phyloP scores from a whole-genome alignment of 2,113 vertebrate genomes.

The Callorhinus ursinus region DNA sequence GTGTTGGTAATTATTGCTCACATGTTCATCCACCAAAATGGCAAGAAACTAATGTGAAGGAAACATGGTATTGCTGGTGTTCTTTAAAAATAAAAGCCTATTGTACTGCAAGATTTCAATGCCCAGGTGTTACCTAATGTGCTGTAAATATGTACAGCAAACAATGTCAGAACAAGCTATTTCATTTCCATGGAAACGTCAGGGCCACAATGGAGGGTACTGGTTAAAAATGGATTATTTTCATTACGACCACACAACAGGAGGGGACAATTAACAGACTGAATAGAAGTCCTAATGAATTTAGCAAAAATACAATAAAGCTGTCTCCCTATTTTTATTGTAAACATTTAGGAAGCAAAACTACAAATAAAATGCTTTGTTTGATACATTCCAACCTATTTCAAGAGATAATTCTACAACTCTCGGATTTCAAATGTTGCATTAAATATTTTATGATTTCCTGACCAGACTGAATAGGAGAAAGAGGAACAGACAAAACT shows the following conservation, averaged over 20 bases:
- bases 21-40: not conserved
- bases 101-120: conserved; percentile 53
- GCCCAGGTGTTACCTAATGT: conserved; percentile 39
- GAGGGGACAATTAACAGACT: conserved; percentile 55
- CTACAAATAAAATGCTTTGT: conserved; percentile 35
- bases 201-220: not conserved
- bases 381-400: not conserved
- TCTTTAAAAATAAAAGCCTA: conserved; percentile 49
- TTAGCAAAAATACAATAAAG: conserved; percentile 63
- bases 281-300: conserved; percentile 52
- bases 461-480: conserved; percentile 38
- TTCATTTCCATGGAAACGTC: conserved; percentile 65
- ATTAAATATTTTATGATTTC: conserved; percentile 50
- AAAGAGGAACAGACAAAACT: not conserved
- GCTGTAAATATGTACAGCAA: conserved; percentile 54
- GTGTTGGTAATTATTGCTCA: not conserved
- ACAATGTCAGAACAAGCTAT: conserved; percentile 51
- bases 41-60: conserved; percentile 38
- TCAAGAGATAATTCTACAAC: conserved; percentile 4
- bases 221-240: conserved; percentile 74
- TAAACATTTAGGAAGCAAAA: conserved; percentile 33
- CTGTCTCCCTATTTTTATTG: conserved; percentile 45
- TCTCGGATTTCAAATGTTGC: conserved; percentile 44
- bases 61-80: not conserved
- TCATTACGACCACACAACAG: conserved; percentile 68